A percentile compares a stretch with the other conserved stretches of the same genome.
Evolutionary conservation across 2,888 invertebrate genomes (phyloP).

Genomic region (Seladonia tumulorum): DNA sequence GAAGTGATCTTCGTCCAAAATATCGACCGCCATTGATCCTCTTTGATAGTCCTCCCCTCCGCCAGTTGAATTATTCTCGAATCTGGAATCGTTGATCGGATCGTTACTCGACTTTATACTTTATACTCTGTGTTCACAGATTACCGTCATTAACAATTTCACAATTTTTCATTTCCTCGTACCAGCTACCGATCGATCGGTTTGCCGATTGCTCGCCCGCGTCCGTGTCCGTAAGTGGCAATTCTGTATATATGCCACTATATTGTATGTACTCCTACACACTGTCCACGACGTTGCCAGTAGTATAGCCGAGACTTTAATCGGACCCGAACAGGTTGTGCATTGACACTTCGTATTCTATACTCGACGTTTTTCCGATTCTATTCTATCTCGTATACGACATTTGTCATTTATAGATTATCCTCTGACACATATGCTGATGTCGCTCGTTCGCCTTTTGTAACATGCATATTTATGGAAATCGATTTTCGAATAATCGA

Average conservation of each 20-base stretch:
- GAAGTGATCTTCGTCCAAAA: constrained; percentile 93
- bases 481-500: background rate
- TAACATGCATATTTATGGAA: background rate
- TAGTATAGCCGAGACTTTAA: constrained; percentile 11
- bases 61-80: constrained; percentile 51
- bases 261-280: no score
- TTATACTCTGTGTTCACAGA: background rate
- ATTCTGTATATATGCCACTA: background rate
- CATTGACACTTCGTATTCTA: background rate
- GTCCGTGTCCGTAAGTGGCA: background rate
- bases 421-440: background rate
- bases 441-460: background rate
- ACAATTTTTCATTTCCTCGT: background rate
- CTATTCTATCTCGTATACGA: constrained; percentile 16
- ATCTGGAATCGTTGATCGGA: constrained; percentile 52
- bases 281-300: constrained; percentile 6
- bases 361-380: constrained; percentile 8
- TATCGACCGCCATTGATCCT: constrained; percentile 87
- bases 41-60: constrained; percentile 35
- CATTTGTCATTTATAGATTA: constrained; percentile 38
- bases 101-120: background rate
- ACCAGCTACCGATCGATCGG: background rate
- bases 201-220: background rate
- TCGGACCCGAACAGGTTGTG: constrained; percentile 14
- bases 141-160: background rate